These are phyloP conservation scores for Macrotis lagotis DNA, from an alignment of 2,113 vertebrate species.

Conservation along the genomic window DNA sequence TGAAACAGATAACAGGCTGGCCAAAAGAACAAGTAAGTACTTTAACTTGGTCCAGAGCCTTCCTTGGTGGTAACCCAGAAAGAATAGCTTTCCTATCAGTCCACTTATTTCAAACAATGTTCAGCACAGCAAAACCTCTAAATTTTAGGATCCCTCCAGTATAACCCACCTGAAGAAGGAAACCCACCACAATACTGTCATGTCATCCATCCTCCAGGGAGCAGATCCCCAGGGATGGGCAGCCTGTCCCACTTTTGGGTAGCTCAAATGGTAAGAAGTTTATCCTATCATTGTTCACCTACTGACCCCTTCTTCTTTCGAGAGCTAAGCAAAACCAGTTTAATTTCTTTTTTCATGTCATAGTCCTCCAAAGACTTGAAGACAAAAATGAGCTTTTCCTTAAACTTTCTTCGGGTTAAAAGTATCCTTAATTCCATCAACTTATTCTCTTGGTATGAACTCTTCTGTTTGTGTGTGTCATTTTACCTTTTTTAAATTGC, in stretches of 20 bases:
- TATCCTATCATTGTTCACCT: not conserved
- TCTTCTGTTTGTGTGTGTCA: not conserved
- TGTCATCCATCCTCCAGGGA: not conserved
- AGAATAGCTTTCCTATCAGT: not conserved
- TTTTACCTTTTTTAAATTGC: too few relatives aligned
- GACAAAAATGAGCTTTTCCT: not conserved
- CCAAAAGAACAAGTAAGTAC: too few relatives aligned
- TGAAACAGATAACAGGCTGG: not conserved
- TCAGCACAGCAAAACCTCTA: conserved; percentile 10
- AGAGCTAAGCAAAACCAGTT: not conserved
- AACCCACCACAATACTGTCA: not conserved
- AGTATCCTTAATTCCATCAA: not conserved
- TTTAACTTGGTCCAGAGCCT: too few relatives aligned
- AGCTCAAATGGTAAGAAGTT: not conserved
- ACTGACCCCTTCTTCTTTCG: not conserved
- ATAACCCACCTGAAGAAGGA: not conserved
- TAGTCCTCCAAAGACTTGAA: not conserved
- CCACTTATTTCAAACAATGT: conserved; percentile 45
- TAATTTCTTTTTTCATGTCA: not conserved
- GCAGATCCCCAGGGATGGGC: too few relatives aligned
- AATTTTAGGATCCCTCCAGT: not conserved
- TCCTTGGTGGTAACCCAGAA: too few relatives aligned
- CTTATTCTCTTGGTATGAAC: not conserved
- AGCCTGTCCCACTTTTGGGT: not conserved
- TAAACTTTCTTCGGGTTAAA: not conserved